Base-by-base conservation (phyloP, 2,113 vertebrate species). In the Tupaia chinensis region DNA sequence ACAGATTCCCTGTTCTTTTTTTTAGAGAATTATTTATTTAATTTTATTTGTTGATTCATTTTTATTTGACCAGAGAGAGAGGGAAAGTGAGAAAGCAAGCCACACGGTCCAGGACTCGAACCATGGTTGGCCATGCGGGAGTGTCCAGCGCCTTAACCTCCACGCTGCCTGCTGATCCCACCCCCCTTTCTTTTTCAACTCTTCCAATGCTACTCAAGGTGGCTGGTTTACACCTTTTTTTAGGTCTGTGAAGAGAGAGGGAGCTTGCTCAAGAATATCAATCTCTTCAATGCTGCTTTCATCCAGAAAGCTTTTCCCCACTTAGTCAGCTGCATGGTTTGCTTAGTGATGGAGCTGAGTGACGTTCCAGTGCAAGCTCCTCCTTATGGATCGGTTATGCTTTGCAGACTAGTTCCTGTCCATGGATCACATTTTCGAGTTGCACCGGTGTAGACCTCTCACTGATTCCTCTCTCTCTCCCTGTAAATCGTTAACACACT, bases 101-200 rank as follows among this genome's bases (percentile, higher is more conserved):
- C 44, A 44, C 44, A 44, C 44, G 44, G 44, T 44, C 44, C 44
- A 44, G 44, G 44, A 44, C 44, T 44, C 44, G 44, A 44, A 44
- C 44, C 44, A 44, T 44, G 44, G 44, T 44, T 44, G 44, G 44
- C 44, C 44, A 44, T 44, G 44, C 5, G 44, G 5, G 44, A 44
- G 44, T 44, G 44, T 44, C 44, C 44, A 44, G 44, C 3, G 44
- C 44, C 44, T 44, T 44, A 44, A 44, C 44, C 44, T 44, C 44
- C 44, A 44, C 44, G 44, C 44, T 5, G 5, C 44, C 44, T 44
- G 44, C 44, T 44, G 44, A 44, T 44, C 44, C 44, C 44, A 16
- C 68, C 96, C 63, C 92, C 58, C 83, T 76, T 78, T 68, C 34
- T 95, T 83, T 60, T 22, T 70, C 66, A 53, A 25, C 29, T 86